Evolutionary conservation across 2,888 invertebrate species (phyloP).

Genomic region (Hirtodrosophila histrioides): DNA sequence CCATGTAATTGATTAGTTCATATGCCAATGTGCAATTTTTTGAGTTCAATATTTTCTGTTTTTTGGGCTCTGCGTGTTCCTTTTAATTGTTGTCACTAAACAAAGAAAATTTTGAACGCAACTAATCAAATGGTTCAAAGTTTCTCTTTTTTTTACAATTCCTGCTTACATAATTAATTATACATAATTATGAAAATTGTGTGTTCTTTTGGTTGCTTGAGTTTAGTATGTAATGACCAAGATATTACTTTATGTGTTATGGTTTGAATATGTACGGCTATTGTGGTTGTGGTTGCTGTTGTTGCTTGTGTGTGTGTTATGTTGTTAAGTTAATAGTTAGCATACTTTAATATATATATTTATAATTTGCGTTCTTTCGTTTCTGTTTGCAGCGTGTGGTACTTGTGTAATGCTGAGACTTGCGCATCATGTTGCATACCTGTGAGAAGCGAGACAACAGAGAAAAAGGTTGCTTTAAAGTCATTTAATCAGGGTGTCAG

Average conservation of each 20-base stretch:
- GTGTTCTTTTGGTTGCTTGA: constrained; percentile 8
- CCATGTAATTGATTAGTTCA: constrained; percentile 70
- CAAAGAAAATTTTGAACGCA: constrained; percentile 25
- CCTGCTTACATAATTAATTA: constrained; percentile 19
- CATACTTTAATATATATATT: constrained; percentile 75
- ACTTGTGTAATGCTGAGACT: constrained; percentile 66
- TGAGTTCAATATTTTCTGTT: constrained; percentile 39
- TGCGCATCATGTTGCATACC: constrained; percentile 84
- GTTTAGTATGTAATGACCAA: constrained; percentile 13
- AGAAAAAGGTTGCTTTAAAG: neutral
- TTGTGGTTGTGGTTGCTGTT: constrained; percentile 23
- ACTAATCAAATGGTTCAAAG: neutral
- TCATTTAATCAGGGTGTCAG: neutral
- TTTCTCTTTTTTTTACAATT: too few relatives aligned
- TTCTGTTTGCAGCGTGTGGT: constrained; percentile 77
- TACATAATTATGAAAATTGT: constrained; percentile 17
- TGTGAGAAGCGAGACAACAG: constrained; percentile 41
- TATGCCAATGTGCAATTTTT: constrained; percentile 60
- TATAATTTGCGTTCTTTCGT: constrained; percentile 76
- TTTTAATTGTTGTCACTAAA: neutral
- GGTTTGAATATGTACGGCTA: constrained; percentile 27
- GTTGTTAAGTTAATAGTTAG: constrained; percentile 76
- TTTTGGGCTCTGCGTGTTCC: constrained; percentile 13
- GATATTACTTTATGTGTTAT: constrained; percentile 15
- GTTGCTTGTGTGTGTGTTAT: constrained; percentile 26